Conservation (phyloP, 2,888 invertebrate genomes). For the Drosophila paramelanica region DNA sequence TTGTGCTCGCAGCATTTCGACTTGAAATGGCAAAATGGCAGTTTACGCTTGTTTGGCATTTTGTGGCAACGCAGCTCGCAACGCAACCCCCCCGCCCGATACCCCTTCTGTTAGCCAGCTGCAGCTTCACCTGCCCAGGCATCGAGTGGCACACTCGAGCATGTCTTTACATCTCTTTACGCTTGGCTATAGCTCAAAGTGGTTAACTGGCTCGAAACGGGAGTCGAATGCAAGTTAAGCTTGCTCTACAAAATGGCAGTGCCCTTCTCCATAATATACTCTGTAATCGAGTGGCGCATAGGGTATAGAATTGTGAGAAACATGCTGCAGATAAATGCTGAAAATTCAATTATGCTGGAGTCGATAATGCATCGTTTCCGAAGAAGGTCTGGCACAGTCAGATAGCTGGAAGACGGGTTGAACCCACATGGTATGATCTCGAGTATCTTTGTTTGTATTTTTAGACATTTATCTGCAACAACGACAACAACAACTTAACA, state of each 20-base stretch:
- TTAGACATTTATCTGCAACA: conserved; percentile 70
- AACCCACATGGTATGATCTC: conserved; percentile 60
- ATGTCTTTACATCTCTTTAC: conserved; percentile 80
- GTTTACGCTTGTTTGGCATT: conserved; percentile 77
- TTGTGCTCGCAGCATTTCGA: conserved; percentile 37
- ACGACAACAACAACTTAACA: conserved; percentile 45
- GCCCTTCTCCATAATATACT: background rate
- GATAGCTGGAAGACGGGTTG: conserved; percentile 23
- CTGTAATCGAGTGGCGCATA: background rate
- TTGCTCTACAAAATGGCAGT: conserved; percentile 57
- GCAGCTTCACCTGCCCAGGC: conserved; percentile 51
- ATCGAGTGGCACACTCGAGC: conserved; percentile 76
- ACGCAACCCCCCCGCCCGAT: background rate
- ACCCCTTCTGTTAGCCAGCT: background rate
- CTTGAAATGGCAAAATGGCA: conserved; percentile 74
- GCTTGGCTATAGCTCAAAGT: conserved; percentile 72
- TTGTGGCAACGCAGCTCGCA: conserved; percentile 55
- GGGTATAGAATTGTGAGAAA: background rate
- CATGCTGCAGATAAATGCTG: conserved; percentile 10
- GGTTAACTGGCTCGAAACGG: conserved; percentile 28
- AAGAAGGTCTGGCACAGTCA: conserved; percentile 40
- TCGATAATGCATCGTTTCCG: conserved; percentile 31
- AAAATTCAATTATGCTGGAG: conserved; percentile 30
- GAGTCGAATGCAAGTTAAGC: background rate
- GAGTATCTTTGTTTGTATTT: conserved; percentile 67